Base-by-base conservation (phyloP, 2,113 vertebrate species). In the Podarcis muralis region DNA sequence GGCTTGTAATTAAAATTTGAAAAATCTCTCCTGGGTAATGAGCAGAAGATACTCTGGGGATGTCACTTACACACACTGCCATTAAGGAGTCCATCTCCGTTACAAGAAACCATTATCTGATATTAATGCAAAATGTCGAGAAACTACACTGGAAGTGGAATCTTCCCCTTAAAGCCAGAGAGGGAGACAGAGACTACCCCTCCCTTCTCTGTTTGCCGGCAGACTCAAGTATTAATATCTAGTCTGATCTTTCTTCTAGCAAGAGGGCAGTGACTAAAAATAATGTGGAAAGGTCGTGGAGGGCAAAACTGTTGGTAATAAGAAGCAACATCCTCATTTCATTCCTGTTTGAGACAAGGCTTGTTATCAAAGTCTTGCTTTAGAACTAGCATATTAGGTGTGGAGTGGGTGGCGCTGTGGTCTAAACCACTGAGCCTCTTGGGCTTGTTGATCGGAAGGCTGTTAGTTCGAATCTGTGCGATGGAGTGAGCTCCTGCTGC, bases 1-100 rank as follows among this genome's bases (percentile, higher is more conserved):
- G 1, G 3, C 57, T 91, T n/a, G 62, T 94, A 86, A 93, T 88
- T 87, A 93, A 62, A 84, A 77, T 88, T 87, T 93, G 78, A 93
- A 91, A 88, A 90, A 91, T 87, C 53, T 81, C 89, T 35, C 25
- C 1, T 40, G 76, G n/a, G 85, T 94, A 93, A 93, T 88, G 87
- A 94, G 82, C 59, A 88, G 83, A 37, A 90, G 78, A 83, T 90
- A 88, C 53, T 5, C 69, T 81, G 40, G 62, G 91, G 92, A 90
- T 88, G 84, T 92, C 23, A 0, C 68, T 90, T n/a, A 16, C 15
- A 48, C 23, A 35, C n/a, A 1, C 0, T 6, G 71, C 3, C 2
- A 43, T 93, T 94, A 78, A 87, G 62, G 22, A 88, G 2, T 43
- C 30, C 37, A 4, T 18, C 62, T 77, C 79, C 53, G 23, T 81